Evolutionary conservation across 2,797 vertebrate genomes (phyloP).

Genomic region (Neomorphus geoffroyi): DNA sequence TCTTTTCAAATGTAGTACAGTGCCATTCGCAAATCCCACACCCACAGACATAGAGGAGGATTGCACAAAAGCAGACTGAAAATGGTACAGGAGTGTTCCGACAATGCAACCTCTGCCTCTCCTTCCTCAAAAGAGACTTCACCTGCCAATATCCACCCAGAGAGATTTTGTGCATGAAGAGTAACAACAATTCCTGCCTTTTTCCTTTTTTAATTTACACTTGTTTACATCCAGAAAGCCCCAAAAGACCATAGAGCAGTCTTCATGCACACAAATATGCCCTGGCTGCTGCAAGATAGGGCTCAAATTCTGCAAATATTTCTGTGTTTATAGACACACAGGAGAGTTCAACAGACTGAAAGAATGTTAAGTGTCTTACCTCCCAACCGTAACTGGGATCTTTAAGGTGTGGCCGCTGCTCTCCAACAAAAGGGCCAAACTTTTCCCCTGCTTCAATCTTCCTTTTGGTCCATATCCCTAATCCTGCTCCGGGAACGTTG

Average conservation of each 20-base stretch:
- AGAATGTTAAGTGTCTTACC: slow-evolving; percentile 81
- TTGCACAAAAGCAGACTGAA: neutral
- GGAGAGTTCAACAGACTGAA: neutral
- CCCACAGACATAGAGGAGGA: neutral
- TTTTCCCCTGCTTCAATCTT: slow-evolving; percentile 89
- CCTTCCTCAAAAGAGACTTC: neutral
- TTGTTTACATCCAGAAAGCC: neutral
- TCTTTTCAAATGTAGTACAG: neutral
- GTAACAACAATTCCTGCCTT: neutral
- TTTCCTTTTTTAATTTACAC: neutral
- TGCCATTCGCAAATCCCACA: neutral
- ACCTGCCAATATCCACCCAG: neutral
- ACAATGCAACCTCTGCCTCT: neutral
- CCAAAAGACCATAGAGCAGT: neutral
- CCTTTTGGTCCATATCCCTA: slow-evolving; percentile 93
- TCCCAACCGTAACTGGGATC: slow-evolving; percentile 89
- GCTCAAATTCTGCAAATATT: slow-evolving; percentile 24
- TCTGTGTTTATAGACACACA: neutral
- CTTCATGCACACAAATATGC: neutral
- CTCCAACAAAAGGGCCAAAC: slow-evolving; percentile 91
- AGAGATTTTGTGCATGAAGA: neutral
- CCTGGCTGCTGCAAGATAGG: neutral
- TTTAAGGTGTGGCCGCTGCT: slow-evolving; percentile 81
- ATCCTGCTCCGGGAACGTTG: slow-evolving; percentile 77
- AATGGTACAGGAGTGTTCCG: neutral